Base-by-base conservation (phyloP, 2,888 invertebrate species). In the Drosophila paucipuncta region DNA sequence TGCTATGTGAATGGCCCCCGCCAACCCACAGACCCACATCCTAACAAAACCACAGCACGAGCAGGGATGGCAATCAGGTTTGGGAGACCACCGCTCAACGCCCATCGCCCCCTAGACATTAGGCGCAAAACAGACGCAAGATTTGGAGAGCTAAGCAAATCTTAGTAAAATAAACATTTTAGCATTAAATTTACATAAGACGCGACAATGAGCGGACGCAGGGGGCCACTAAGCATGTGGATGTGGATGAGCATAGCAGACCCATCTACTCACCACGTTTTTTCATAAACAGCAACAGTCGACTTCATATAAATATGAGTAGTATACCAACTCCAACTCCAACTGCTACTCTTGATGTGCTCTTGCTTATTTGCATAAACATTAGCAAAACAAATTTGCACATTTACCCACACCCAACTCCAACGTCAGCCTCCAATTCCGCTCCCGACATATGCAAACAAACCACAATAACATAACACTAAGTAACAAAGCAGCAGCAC, bases 181-280 rank as follows among this genome's bases (percentile, higher is more conserved):
- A 88, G 86, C 91, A 91, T 90, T 89, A 88, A 91, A 90, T 90
- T 90, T 90, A 91, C 90, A 91, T 91, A 91, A 90, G 86, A 78
- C 68, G 89, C 79, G 82, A 82, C 88, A 85, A 85, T 85, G 76
- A 78, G 78, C 52, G 63, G 58, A 31, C 37, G 43, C 4, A 57
- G 71, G 39, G 43, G 47, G 64, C 50, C 30, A 49, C 18, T 25
- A 47, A 9, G 47, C 47, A 22, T 47, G 22, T 30, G 43, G 59
- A 53, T 35, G 43, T 50, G 58, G 50, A 50, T n/a, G 35, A 66
- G 37, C 28, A 50, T 31, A 39, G 30, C 49, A 62, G 55, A 62
- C 57, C 60, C 71, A 66, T 88, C 89, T 78, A 86, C 89, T 89
- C 76, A 65, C 58, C 65, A 67, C 61, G 69, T 77, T 88, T 80